These are phyloP conservation scores for Chaetodon auriga DNA, from an alignment of 2,113 vertebrate genomes.

Conservation along the genomic window DNA sequence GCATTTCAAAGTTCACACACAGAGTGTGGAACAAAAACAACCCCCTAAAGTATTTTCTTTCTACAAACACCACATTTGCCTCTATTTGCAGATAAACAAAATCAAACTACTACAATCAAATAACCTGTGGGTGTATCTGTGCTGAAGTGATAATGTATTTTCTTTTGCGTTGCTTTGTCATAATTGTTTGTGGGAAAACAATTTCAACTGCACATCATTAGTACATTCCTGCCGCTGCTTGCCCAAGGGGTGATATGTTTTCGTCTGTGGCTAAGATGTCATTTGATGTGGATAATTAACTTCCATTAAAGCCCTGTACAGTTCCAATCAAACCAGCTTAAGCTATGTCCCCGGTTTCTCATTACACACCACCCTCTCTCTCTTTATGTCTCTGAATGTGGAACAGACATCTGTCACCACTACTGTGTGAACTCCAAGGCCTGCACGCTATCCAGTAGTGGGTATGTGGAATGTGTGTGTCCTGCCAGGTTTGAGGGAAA, in stretches of 20 bases:
- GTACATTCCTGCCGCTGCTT: slow-evolving; percentile 65
- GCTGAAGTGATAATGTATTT: slow-evolving; percentile 70
- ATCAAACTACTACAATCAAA: slow-evolving; percentile 66
- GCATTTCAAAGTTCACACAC: slow-evolving; percentile 39
- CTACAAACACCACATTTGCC: slow-evolving; percentile 59
- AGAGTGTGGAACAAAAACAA: slow-evolving; percentile 49
- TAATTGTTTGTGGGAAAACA: slow-evolving; percentile 71
- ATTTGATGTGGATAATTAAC: slow-evolving; percentile 84
- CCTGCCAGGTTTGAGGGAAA: slow-evolving; percentile 91
- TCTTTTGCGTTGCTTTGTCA: slow-evolving; percentile 66
- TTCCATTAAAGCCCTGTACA: slow-evolving; percentile 79
- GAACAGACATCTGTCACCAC: slow-evolving; percentile 94
- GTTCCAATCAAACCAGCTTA: slow-evolving; percentile 74
- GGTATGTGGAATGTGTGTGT: slow-evolving; percentile 94
- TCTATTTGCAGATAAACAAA: slow-evolving; percentile 67
- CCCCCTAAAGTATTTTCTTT: slow-evolving; percentile 55
- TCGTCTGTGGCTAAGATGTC: slow-evolving; percentile 78
- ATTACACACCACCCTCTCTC: slow-evolving; percentile 45
- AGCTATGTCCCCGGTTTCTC: slow-evolving; percentile 57
- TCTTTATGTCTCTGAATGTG: slow-evolving; percentile 44
- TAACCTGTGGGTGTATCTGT: slow-evolving; percentile 75
- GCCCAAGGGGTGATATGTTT: slow-evolving; percentile 76
- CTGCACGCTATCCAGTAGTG: slow-evolving; percentile 90
- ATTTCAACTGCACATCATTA: slow-evolving; percentile 77
- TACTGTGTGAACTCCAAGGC: slow-evolving; percentile 97